Evolutionary conservation across 2,888 invertebrate genomes (phyloP), one percentile per base, ranked within the genome.

Genomic region (Amphipyra tragopoginis): DNA sequence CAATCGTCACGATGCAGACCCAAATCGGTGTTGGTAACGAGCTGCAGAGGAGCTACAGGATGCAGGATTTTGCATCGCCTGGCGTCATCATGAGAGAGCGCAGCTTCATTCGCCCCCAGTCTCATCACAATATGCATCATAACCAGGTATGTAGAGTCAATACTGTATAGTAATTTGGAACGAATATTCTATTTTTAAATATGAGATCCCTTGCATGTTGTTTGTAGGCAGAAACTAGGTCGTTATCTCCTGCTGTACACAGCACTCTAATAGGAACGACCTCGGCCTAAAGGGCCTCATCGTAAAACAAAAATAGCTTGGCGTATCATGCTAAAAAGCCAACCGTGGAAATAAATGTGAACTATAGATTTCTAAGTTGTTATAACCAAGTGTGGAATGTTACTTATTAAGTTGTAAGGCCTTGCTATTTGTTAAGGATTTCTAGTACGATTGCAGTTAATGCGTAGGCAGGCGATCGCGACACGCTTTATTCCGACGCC

Each of bases 101-200:
- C 75, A 97, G 97, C 88, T 97, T 97, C 88, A 95, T 97, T 55
- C 95, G 96, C 65, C 95, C 96, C 45, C 96, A 95, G 81, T 94
- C 94, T 2, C 95, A 96, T 84, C 95, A 96, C 85, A 95, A 93
- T 72, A 91, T 94, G 89, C 95, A 95, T 88, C 95, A 95, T 85
- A 93, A 92, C 88, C 95, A 94, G 95, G 95, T 95, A 78, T 77
- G 56, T 65, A 36, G 13, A 9, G 26, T 14, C 14, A 0, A 14
- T 42, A 36, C 36, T 36, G 10, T 4, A n/a, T 26, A 26, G 2
- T 44, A 26, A 21, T 44, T 7, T 8, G n/a, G 26, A n/a, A 39
- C n/a, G 15, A 55, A 11, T 11, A 29, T 52, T 54, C 11, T 50
- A 44, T 62, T 54, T 72, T 50, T 33, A 59, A 53, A 13, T 14